A percentile compares a stretch with the other conserved stretches of the same genome.
These are phyloP conservation scores for Anarhynchus alexandrinus DNA, from an alignment of 2,113 vertebrate species.

Conservation along the genomic window DNA sequence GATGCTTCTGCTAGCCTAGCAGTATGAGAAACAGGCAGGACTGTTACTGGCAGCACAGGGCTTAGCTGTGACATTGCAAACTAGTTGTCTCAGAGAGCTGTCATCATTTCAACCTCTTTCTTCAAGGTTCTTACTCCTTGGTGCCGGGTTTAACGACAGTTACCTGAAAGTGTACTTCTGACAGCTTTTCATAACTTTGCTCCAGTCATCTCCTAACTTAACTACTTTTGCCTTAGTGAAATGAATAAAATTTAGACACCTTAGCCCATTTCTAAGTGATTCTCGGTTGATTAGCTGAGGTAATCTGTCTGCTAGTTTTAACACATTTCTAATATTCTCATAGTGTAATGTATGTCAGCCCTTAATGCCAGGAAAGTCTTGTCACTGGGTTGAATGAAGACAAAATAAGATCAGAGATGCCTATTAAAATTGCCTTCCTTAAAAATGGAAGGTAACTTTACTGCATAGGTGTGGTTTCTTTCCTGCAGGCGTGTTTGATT, in stretches of 20 bases:
- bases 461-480: not conserved
- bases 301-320: not conserved
- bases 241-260: not conserved
- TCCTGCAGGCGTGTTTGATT: not conserved
- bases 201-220: not conserved
- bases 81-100: not conserved
- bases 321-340: not conserved
- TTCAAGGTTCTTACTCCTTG: not conserved
- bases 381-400: not conserved
- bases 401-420: not conserved
- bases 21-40: not conserved
- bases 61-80: not conserved
- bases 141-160: not conserved
- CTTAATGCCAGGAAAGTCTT: not conserved
- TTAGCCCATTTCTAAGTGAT: not conserved
- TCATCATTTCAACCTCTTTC: not conserved
- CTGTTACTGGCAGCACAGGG: not conserved
- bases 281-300: not conserved
- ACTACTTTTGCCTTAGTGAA: not conserved
- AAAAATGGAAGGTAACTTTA: not conserved
- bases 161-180: not conserved
- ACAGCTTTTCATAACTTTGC: not conserved
- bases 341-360: not conserved
- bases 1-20: not conserved
- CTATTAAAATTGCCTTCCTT: not conserved